Conservation (phyloP, 1,140 invertebrate species). For the Thrips palmi region DNA sequence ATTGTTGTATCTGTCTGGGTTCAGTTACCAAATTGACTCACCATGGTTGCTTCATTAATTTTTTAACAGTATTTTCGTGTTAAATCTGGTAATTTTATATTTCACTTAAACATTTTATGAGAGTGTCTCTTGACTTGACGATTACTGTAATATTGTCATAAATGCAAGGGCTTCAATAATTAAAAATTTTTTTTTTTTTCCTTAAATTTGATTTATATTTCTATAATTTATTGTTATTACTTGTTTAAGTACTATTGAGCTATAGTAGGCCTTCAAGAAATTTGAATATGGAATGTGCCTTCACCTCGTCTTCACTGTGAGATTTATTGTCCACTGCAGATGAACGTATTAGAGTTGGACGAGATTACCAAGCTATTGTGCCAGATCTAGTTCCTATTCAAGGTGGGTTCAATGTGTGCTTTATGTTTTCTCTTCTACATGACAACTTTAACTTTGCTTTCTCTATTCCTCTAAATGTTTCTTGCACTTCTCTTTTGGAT, state of each 20-base stretch:
- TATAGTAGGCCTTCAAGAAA: not conserved
- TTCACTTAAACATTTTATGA: too few species aligned
- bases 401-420: slow-evolving; percentile 25
- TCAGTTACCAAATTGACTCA: too few species aligned
- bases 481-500: slow-evolving; percentile 19
- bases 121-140: too few species aligned
- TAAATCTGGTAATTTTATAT: too few species aligned
- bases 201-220: slow-evolving; percentile 1
- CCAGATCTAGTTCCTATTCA: slow-evolving; percentile 45
- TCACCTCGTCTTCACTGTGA: slow-evolving; percentile 3
- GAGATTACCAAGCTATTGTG: slow-evolving; percentile 82
- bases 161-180: too few species aligned
- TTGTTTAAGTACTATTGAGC: not conserved
- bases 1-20: too few species aligned
- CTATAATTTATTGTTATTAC: not conserved
- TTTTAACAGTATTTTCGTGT: too few species aligned
- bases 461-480: not conserved
- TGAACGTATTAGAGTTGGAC: slow-evolving; percentile 83
- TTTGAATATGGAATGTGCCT: not conserved
- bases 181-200: slow-evolving; percentile 11
- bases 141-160: too few species aligned
- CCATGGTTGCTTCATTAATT: too few species aligned
- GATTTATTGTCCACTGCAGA: too few species aligned
- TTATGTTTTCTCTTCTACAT: slow-evolving; percentile 5
- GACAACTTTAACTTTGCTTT: not conserved